phyloP scores from a whole-genome alignment of 1,140 invertebrate genomes.

The Vanessa atalanta region DNA sequence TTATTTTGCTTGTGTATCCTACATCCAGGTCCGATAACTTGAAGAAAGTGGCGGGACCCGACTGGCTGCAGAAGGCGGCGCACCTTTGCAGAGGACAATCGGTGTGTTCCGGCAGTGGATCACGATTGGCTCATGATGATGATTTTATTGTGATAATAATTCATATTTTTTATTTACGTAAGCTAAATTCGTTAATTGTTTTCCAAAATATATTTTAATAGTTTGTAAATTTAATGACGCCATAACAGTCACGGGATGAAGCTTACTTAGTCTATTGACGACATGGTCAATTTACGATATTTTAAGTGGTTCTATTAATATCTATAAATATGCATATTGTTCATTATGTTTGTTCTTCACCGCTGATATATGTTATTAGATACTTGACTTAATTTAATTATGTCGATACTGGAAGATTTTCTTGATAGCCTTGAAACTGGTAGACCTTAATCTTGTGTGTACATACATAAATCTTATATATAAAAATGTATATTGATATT shows the following conservation, averaged over 20 bases:
- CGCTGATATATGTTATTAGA: conserved; percentile 1
- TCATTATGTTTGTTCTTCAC: not conserved
- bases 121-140: too few species aligned
- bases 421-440: not conserved
- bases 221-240: too few species aligned
- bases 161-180: too few species aligned
- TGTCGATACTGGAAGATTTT: not conserved
- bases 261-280: not conserved
- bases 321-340: not conserved
- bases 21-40: too few species aligned
- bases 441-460: not conserved
- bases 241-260: not conserved
- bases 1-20: too few species aligned
- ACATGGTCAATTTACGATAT: not conserved
- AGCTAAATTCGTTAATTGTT: too few species aligned
- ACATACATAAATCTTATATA: not conserved
- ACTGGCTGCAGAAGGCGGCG: too few species aligned
- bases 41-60: too few species aligned
- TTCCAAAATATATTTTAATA: too few species aligned
- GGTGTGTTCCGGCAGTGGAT: too few species aligned
- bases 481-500: not conserved
- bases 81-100: too few species aligned
- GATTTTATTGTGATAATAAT: too few species aligned
- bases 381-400: not conserved
- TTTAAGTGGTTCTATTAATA: not conserved